Conservation (phyloP, 2,797 vertebrate species). For the Sarcophilus harrisii region DNA sequence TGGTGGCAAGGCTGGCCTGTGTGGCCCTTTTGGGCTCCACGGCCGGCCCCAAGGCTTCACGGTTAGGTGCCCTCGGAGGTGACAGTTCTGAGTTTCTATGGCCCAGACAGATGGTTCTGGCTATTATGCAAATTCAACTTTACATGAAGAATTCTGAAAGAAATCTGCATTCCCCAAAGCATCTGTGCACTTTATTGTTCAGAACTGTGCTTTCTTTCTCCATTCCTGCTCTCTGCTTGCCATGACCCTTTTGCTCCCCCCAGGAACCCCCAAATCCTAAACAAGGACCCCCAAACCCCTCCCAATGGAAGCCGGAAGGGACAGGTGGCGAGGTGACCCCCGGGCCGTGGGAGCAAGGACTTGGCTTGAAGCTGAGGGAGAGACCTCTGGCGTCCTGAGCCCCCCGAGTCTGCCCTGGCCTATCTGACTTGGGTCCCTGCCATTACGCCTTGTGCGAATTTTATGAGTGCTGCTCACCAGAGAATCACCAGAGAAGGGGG, state of each 20-base stretch:
- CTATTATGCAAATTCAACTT: neutral
- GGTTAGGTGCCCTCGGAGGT: neutral
- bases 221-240: neutral
- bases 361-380: neutral
- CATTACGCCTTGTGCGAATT: neutral
- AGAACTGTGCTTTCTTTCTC: neutral
- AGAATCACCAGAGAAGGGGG: too few relatives aligned
- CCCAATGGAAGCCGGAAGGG: neutral
- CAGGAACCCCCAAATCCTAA: too few relatives aligned
- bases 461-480: too few relatives aligned
- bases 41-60: neutral
- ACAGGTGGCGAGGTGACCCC: neutral
- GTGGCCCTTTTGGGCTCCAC: neutral
- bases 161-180: neutral
- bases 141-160: neutral
- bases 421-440: neutral
- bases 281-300: too few relatives aligned
- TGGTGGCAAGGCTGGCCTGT: neutral
- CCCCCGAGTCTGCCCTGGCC: too few relatives aligned
- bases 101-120: neutral
- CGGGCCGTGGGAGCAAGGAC: neutral
- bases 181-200: neutral
- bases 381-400: too few relatives aligned
- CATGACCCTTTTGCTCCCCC: neutral
- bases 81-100: neutral